Base-by-base conservation (phyloP, 2,113 vertebrate genomes). In the Archilochus colubris region DNA sequence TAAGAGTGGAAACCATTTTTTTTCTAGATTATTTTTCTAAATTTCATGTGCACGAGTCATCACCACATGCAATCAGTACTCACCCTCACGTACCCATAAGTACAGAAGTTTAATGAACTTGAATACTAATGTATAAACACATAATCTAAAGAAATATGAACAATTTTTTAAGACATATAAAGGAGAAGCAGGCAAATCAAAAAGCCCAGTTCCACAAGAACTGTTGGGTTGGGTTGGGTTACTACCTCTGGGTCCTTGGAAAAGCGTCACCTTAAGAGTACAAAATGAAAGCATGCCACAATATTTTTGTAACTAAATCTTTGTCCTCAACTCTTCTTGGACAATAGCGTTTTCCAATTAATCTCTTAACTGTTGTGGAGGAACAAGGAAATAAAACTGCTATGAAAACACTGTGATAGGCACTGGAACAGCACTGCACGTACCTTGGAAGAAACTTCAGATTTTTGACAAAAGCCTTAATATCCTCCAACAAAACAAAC, bases 381-480 rank as follows among this genome's bases (percentile, higher is more conserved):
- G 57, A 82, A 84, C 55, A 82, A 68, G 86, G 64, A 93, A 92
- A 85, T 87, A 87, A 7, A 62, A 69, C 8, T 27, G 69, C 51
- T 9, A 2, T 1, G 19, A 89, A 69, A 91, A 80, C 27, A 30
- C 61, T 0, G 1, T 86, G 91, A 62, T 18, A 86, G 46, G 54
- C n/a, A 69, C 38, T 12, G 8, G 11, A 62, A 54, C 16, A 76
- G 38, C 66, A 64, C 12, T 51, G n/a, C 27, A 67, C 0, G 9
- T 54, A 69, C 31, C 48, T 48, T 31, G 31, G 55, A 74, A 59
- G 25, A 82, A 73, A 48, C 46, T 18, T 36, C 21, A 2, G 2
- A 9, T 25, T 86, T 88, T 51, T 14, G 6, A 55, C n/a, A 83
- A 82, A 82, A 68, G 36, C 27, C 16, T 72, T 75, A 89, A 75